Evolutionary conservation across 2,888 invertebrate species (phyloP).

Genomic region (Perizoma flavofasciatum): DNA sequence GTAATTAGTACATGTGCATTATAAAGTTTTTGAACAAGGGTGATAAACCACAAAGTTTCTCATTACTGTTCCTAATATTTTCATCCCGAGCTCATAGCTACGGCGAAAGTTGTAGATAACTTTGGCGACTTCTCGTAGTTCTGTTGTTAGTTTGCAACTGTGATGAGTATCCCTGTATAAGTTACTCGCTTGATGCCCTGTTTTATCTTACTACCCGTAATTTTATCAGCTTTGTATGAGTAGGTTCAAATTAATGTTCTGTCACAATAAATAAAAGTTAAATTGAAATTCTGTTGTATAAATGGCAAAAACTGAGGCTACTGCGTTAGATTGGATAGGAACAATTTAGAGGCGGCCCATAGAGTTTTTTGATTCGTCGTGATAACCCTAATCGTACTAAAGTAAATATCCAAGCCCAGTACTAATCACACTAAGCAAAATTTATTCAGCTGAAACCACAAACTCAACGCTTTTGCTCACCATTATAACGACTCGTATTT

Average conservation of each 20-base stretch:
- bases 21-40: constrained; percentile 7
- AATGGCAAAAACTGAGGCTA: not conserved
- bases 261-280: not conserved
- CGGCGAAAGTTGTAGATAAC: constrained; percentile 37
- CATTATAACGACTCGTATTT: constrained; percentile 34
- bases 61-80: constrained; percentile 45
- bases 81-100: constrained; percentile 43
- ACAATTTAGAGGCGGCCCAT: too few species aligned
- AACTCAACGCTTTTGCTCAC: constrained; percentile 16
- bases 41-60: constrained; percentile 23
- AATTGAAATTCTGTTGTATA: not conserved
- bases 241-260: not conserved
- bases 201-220: constrained; percentile 27
- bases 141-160: constrained; percentile 54
- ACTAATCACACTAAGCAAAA: constrained; percentile 13
- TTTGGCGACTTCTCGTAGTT: constrained; percentile 50
- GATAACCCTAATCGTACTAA: too few species aligned
- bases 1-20: constrained; percentile 5
- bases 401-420: not conserved
- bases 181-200: constrained; percentile 37
- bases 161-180: constrained; percentile 38
- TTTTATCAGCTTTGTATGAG: constrained; percentile 13
- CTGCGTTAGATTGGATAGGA: too few species aligned
- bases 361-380: too few species aligned
- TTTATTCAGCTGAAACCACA: constrained; percentile 16